phyloP scores from a whole-genome alignment of 2,888 invertebrate species.

The Arge pagana region DNA sequence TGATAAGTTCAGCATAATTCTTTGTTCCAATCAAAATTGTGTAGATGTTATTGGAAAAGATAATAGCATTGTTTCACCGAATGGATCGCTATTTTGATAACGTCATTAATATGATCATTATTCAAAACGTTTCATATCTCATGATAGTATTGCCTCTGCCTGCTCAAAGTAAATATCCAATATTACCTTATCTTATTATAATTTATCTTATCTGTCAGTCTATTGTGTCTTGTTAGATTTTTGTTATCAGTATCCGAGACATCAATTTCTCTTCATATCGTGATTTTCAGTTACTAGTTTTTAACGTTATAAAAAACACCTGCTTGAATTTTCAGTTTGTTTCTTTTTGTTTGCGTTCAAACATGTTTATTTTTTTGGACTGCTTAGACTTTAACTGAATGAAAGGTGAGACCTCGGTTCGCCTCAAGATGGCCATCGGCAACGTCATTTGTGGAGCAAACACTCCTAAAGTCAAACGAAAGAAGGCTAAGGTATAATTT shows the following conservation, averaged over 20 bases:
- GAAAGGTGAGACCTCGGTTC: slow-evolving; percentile 29
- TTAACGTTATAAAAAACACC: neutral
- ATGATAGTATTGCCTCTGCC: neutral
- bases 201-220: slow-evolving; percentile 2
- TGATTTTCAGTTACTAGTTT: too few species aligned
- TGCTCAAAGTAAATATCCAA: neutral
- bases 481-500: slow-evolving; percentile 52
- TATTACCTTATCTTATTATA: neutral
- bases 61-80: too few species aligned
- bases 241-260: slow-evolving; percentile 1
- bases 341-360: slow-evolving; percentile 28
- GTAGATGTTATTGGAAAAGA: too few species aligned
- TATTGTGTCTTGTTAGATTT: neutral
- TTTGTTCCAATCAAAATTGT: too few species aligned
- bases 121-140: neutral
- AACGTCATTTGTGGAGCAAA: slow-evolving; percentile 54
- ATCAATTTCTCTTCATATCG: too few species aligned
- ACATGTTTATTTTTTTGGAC: slow-evolving; percentile 37
- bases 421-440: slow-evolving; percentile 52
- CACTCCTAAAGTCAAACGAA: slow-evolving; percentile 53
- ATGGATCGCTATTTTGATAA: too few species aligned
- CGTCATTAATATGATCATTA: neutral
- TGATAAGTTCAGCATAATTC: too few species aligned
- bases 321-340: slow-evolving; percentile 20
- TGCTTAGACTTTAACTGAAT: slow-evolving; percentile 40